Evolutionary conservation across 2,797 vertebrate genomes (phyloP).

Genomic region (Mus spretus): DNA sequence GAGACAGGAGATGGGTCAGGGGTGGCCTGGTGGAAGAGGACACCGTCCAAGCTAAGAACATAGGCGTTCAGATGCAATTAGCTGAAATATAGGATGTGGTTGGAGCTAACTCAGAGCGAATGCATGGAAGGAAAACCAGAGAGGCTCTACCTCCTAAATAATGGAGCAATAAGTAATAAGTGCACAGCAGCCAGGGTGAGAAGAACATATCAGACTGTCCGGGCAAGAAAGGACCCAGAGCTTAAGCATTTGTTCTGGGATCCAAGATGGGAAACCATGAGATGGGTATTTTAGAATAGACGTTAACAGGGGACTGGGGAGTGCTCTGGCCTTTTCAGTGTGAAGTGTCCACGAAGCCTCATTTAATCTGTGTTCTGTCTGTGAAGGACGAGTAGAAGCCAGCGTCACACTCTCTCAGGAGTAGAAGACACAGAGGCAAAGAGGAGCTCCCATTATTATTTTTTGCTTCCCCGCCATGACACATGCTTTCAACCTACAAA

Average conservation of each 20-base stretch:
- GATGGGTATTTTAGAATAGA: not conserved
- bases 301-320: not conserved
- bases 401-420: not conserved
- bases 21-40: rapidly evolving
- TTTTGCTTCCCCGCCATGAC: not conserved
- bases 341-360: no score
- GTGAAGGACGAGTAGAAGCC: not conserved
- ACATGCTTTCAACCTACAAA: not conserved
- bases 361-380: not conserved
- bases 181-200: not conserved
- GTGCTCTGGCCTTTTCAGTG: not conserved
- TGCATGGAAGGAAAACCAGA: not conserved
- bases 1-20: not conserved
- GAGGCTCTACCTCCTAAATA: not conserved
- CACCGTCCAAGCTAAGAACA: not conserved
- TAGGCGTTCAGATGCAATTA: not conserved
- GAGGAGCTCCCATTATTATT: not conserved
- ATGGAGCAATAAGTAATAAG: no score
- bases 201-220: not conserved
- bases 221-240: not conserved
- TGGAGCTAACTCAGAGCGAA: not conserved
- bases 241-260: not conserved
- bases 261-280: not conserved
- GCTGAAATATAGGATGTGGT: not conserved
- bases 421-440: not conserved